Evolutionary conservation across 2,797 vertebrate species (phyloP), one percentile per base, ranked within the genome.

Genomic region (Tachyglossus aculeatus): DNA sequence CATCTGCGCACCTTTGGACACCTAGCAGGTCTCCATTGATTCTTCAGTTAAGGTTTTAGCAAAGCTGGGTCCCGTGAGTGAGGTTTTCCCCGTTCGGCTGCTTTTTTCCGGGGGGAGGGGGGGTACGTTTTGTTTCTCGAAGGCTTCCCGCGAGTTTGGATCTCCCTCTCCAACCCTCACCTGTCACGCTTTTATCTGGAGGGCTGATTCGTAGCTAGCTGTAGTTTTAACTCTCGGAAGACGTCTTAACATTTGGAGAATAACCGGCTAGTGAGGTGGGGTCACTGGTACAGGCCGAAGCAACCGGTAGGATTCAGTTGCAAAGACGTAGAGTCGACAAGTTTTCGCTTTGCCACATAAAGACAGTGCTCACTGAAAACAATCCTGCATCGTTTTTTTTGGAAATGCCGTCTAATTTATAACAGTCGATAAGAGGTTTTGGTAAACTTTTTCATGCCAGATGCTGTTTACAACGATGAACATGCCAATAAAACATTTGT

Each of bases 391-490:
- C 88, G 65, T 69, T 88, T 93, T 92, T 92, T 93, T 92, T 92
- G 80, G 74, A 86, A 90, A 88, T 84, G 78, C 29, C 85, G 88
- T 86, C 86, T 91, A 91, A 93, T 93, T 94, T 94, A 93, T 94
- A 93, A 92, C 83, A 90, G 90, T 93, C 89, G 85, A 70, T 87
- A 78, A 87, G 90, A 89, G 86, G 78, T 85, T 94, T 93, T 94
- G 94, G 91, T 93, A 91, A 94, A 91, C 88, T 93, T 93, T 95
- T 93, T 90, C 94, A 95, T 94, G 94, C 95, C 94, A 94, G 94
- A 94, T 95, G 94, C 95, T 96, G 91, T 96, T 96, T 95, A 96
- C 95, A 95, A 95, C 95, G 94, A 88, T 90, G 90, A 97, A 96
- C 94, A 97, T 94, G 96, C 96, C 96, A 98, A 98, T 96, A 96